Evolutionary conservation across 1,140 invertebrate genomes (phyloP).

Genomic region (Eurytemora carolleeae): DNA sequence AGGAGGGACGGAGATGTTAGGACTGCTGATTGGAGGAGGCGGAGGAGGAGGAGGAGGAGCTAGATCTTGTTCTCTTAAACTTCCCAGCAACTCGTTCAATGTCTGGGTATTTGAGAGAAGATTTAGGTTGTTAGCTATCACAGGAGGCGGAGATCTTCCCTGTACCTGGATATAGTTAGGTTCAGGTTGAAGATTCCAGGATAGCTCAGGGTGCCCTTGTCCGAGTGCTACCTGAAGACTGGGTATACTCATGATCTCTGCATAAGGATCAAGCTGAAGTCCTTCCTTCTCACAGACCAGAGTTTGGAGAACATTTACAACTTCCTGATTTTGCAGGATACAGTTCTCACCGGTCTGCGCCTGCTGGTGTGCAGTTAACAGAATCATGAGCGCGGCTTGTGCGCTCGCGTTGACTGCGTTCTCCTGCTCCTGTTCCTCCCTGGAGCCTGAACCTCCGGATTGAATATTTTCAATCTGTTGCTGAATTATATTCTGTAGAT

Average conservation of each 20-base stretch:
- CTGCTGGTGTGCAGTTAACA: constrained; percentile 24
- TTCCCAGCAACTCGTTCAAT: constrained; percentile 5
- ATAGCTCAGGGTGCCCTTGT: background rate
- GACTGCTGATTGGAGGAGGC: background rate
- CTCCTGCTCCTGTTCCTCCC: background rate
- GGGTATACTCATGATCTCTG: background rate
- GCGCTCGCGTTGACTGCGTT: constrained; percentile 21
- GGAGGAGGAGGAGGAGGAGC: background rate
- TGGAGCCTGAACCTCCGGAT: constrained; percentile 21
- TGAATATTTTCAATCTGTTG: constrained; percentile 24
- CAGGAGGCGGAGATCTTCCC: background rate
- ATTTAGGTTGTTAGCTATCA: constrained; percentile 5
- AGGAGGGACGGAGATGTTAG: background rate
- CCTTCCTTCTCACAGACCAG: constrained; percentile 17
- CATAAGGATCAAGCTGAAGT: background rate
- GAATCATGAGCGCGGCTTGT: constrained; percentile 24
- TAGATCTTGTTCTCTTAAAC: background rate
- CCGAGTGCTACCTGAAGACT: background rate
- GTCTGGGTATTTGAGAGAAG: constrained; percentile 9
- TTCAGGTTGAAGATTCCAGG: no score
- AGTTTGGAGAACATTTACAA: constrained; percentile 22
- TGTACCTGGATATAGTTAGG: background rate
- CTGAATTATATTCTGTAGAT: constrained; percentile 31
- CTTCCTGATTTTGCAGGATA: constrained; percentile 23
- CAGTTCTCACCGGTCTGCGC: constrained; percentile 19